These are phyloP conservation scores for Stenodera caucasica DNA, from an alignment of 2,888 invertebrate species.

Conservation along the genomic window DNA sequence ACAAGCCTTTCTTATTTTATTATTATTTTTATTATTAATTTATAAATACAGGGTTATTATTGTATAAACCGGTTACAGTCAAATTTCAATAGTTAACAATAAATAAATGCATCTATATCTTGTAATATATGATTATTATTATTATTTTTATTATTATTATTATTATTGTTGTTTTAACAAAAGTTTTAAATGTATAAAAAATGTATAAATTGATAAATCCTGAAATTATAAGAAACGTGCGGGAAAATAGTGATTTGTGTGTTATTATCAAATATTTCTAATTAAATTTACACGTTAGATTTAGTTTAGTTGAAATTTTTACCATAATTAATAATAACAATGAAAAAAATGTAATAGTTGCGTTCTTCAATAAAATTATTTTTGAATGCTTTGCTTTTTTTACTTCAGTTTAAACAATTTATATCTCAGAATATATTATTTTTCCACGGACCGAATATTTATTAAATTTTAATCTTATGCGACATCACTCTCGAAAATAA, in stretches of 20 bases:
- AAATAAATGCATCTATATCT: neutral
- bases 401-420: no score
- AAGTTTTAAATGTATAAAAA: conserved; percentile 12
- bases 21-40: no score
- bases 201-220: neutral
- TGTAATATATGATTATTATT: neutral
- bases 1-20: no score
- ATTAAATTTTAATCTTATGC: no score
- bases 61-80: no score
- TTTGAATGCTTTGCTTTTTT: conserved; percentile 18
- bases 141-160: neutral
- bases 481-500: no score
- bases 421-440: no score
- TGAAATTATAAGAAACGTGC: neutral
- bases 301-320: conserved; percentile 28
- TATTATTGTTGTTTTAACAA: neutral
- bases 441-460: no score
- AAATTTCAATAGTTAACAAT: no score
- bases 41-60: no score
- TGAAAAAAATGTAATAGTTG: conserved; percentile 28
- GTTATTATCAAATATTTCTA: conserved; percentile 21
- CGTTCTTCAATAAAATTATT: conserved; percentile 35
- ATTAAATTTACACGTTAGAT: conserved; percentile 11
- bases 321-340: conserved; percentile 24
- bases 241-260: conserved; percentile 23